Percentiles rank a stretch among this genome's conserved stretches.
Conservation (phyloP, 2,797 vertebrate genomes). For the Danio jaintianensis region DNA sequence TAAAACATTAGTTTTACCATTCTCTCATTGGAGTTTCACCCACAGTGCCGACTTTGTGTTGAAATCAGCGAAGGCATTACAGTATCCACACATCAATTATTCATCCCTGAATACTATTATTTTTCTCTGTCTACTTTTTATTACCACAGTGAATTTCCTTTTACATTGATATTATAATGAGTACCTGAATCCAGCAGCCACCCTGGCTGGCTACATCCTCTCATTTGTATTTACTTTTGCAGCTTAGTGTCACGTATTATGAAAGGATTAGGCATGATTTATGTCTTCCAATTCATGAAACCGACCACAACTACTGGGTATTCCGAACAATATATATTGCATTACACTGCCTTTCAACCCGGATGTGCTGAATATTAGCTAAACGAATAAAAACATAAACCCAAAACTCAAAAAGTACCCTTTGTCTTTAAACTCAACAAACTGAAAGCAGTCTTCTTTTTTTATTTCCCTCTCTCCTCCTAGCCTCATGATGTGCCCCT, state of each 20-base stretch:
- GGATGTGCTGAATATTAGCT: conserved; percentile 22
- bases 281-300: conserved; percentile 48
- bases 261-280: conserved; percentile 54
- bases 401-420: conserved; percentile 7
- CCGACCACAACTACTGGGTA: conserved; percentile 4
- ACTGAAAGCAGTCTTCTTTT: background rate
- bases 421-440: background rate
- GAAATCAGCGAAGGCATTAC: conserved; percentile 16
- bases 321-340: conserved; percentile 20
- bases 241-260: conserved; percentile 41
- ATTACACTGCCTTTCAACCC: background rate
- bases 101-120: conserved; percentile 52
- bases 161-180: conserved; percentile 57
- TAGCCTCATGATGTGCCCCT: conserved; percentile 44
- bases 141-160: conserved; percentile 53
- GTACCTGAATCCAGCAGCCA: conserved; percentile 23
- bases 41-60: conserved; percentile 11
- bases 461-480: conserved; percentile 39
- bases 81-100: conserved; percentile 55
- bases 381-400: background rate
- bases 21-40: conserved; percentile 2
- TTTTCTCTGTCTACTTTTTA: conserved; percentile 49
- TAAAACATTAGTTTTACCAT: conserved; percentile 24
- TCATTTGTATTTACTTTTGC: conserved; percentile 50
- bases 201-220: conserved; percentile 41